These are phyloP conservation scores for Crotalus horridus DNA, from an alignment of 2,113 vertebrate genomes.

Conservation along the genomic window DNA sequence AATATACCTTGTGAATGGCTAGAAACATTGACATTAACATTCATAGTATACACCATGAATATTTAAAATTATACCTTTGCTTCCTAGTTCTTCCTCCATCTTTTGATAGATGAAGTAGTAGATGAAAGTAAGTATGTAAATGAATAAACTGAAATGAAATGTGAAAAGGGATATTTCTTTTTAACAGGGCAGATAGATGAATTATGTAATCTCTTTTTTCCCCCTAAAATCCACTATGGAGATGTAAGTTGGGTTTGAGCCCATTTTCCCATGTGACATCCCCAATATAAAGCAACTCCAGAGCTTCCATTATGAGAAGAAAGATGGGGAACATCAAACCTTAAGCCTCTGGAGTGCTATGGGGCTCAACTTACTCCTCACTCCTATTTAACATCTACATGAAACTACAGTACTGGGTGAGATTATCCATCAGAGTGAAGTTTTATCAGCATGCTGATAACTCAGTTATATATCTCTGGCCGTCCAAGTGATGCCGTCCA, in stretches of 20 bases:
- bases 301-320: not conserved
- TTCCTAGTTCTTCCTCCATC: conserved; percentile 48
- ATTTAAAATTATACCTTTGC: conserved; percentile 61
- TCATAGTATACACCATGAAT: conserved; percentile 50
- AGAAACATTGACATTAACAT: conserved; percentile 40
- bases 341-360: not conserved
- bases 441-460: not conserved
- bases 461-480: not conserved
- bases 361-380: not conserved
- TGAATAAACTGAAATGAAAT: not conserved
- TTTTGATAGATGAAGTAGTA: conserved; percentile 5
- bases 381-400: not conserved
- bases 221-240: not conserved
- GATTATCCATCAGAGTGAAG: not conserved
- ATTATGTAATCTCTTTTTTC: not conserved
- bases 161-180: not conserved
- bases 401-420: not conserved
- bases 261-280: too few species aligned
- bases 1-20: conserved; percentile 46
- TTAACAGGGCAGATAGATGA: not conserved
- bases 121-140: not conserved
- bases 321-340: not conserved
- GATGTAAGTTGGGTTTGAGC: not conserved
- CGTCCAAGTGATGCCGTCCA: not conserved
- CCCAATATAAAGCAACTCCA: not conserved